Base-by-base conservation (phyloP, 1,140 invertebrate genomes). In the Heterodera carotae region DNA sequence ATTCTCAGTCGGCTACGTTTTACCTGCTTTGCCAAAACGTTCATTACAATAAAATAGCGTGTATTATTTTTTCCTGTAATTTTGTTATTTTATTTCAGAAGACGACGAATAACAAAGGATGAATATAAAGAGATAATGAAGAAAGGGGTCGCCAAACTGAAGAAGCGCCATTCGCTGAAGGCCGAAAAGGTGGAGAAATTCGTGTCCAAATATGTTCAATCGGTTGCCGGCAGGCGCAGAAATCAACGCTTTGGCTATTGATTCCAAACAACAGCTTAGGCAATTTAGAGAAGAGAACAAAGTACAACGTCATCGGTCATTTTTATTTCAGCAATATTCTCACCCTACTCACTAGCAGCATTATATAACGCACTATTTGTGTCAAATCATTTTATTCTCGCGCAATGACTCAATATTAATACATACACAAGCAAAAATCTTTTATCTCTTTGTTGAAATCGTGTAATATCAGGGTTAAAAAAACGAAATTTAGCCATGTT, bases 111-210 rank as follows among this genome's bases (percentile, higher is more conserved):
- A 25, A 43, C 77, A 12, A 79, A 79, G 34, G 77, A 79, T 3
- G 77, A 79, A 64, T 79, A 79, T 27, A 79, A 79, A 68, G 79
- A 79, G 18, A 79, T 79, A 18, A 79, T 79, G 77, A 79, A 81
- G 31, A 81, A 78, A 60, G 77, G 77, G 8, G 77, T 79, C 15
- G 39, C 33, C 6, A 79, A 79, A 62, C 29, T 79, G 25, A 60
- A 75, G 29, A 68, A 78, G 31, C 33, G 75, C 27, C 27, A 76
- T 27, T 64, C 53, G 3, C 33, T 78, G 12, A 56, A 48, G 34
- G 59, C 74, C 8, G 76, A 77, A 39, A 78, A 78, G 33, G 76
- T 78, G 2, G 76, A 78, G 48, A 75, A 72, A 34, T 78, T 78
- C 76, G 76, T 78, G 18, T 31, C 74, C 4, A 48, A 60, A 62